Percentiles rank a stretch among this genome's conserved stretches.
These are phyloP conservation scores for Plectrocnemia conspersa DNA, from an alignment of 1,140 invertebrate species.

Conservation along the genomic window DNA sequence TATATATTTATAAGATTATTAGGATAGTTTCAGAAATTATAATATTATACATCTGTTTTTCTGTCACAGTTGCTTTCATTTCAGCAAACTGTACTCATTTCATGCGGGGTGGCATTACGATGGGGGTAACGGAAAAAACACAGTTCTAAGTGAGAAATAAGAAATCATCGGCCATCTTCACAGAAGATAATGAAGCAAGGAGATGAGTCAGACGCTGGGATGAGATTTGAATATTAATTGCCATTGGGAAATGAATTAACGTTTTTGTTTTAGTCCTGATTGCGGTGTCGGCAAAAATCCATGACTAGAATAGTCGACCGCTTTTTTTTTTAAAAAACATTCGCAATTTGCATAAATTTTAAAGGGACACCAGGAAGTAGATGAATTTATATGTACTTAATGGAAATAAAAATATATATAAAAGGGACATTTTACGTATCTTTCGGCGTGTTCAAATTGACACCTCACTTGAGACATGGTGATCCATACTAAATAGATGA, in stretches of 20 bases:
- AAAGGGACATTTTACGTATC: background rate
- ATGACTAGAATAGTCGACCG: constrained; percentile 23
- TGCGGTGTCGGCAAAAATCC: constrained; percentile 31
- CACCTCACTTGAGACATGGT: constrained; percentile 33
- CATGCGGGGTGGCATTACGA: constrained; percentile 15
- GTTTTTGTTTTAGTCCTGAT: constrained; percentile 36
- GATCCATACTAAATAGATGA: constrained; percentile 35
- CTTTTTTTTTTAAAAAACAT: constrained; percentile 26
- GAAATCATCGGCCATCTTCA: constrained; percentile 34
- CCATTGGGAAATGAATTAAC: constrained; percentile 37
- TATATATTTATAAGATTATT: no score
- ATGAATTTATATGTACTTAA: background rate
- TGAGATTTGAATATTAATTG: constrained; percentile 38
- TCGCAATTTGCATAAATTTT: constrained; percentile 34
- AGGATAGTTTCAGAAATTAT: no score
- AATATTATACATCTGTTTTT: no score
- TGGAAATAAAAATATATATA: background rate
- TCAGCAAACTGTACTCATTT: constrained; percentile 7
- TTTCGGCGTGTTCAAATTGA: constrained; percentile 17
- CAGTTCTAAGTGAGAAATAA: constrained; percentile 25
- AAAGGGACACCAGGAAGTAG: constrained; percentile 8
- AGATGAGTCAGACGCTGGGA: constrained; percentile 35
- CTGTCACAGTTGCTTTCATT: no score
- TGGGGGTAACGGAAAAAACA: constrained; percentile 27
- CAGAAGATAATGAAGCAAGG: constrained; percentile 34